Percentiles rank a stretch among this genome's conserved stretches.
Evolutionary conservation across 2,888 invertebrate species (phyloP).

Genomic region (Phyto melanocephala): DNA sequence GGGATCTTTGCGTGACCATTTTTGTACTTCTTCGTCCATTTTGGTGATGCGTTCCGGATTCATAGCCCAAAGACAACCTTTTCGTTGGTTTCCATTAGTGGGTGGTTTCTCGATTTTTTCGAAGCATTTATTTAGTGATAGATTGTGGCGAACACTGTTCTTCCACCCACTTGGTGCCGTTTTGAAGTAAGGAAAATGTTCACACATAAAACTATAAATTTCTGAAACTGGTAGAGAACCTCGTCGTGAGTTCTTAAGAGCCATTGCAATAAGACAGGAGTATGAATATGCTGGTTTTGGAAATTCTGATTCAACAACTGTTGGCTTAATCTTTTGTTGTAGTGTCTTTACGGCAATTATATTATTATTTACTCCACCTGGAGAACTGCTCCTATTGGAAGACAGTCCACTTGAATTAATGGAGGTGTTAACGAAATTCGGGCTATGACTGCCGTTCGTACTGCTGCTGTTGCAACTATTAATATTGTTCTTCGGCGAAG

Average conservation of each 20-base stretch:
- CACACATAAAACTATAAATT: conserved; percentile 99
- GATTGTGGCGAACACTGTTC: conserved; percentile 97
- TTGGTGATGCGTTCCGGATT: conserved; percentile 96
- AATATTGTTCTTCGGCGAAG: conserved; percentile 29
- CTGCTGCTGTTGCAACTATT: conserved; percentile 62
- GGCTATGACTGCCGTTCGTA: conserved; percentile 50
- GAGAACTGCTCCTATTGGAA: conserved; percentile 32
- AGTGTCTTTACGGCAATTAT: conserved; percentile 71
- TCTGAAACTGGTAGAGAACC: conserved; percentile 98
- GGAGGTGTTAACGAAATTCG: conserved; percentile 40
- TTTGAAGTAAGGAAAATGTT: conserved; percentile 99
- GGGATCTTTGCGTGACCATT: conserved; percentile 98
- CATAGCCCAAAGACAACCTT: conserved; percentile 97
- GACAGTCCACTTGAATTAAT: conserved; percentile 58
- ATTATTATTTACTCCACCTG: conserved; percentile 28
- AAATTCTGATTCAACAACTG: conserved; percentile 80
- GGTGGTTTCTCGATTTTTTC: conserved; percentile 98
- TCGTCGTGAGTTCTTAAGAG: conserved; percentile 95
- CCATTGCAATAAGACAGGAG: conserved; percentile 98
- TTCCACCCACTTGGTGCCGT: conserved; percentile 99
- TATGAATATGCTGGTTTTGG: conserved; percentile 99
- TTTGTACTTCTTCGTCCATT: conserved; percentile 98
- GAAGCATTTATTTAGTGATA: conserved; percentile 98
- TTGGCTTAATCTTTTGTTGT: conserved; percentile 72
- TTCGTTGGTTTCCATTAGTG: conserved; percentile 90